Percentiles rank a stretch among this genome's conserved stretches.
Evolutionary conservation across 23 tunicate species (phyloP).

Genomic region (Halocynthia aurantium): DNA sequence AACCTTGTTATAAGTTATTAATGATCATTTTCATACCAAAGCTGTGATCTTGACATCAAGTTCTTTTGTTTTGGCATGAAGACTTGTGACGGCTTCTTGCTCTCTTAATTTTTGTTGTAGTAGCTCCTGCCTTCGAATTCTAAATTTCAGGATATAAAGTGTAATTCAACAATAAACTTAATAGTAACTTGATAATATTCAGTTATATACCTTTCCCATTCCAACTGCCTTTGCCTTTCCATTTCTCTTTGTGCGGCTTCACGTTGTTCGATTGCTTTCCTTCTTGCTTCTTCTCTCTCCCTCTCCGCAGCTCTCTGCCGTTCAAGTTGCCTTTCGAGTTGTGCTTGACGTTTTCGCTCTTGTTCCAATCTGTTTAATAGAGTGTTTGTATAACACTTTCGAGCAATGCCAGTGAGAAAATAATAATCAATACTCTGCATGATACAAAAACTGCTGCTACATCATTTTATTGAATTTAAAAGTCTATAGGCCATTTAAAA

Average conservation of each 20-base stretch:
- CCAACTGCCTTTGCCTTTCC: slow-evolving; percentile 79
- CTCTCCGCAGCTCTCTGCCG: slow-evolving; percentile 62
- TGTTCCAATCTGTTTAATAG: slow-evolving; percentile 52
- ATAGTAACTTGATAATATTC: no score
- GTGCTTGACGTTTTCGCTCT: slow-evolving; percentile 62
- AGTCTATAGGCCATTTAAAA: no score
- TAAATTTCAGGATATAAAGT: not conserved
- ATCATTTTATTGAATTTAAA: no score
- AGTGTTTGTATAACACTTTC: no score
- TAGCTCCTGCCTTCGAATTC: slow-evolving; percentile 65
- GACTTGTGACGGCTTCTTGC: slow-evolving; percentile 72
- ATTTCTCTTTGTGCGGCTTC: slow-evolving; percentile 87
- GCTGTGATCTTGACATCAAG: slow-evolving; percentile 68
- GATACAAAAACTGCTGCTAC: no score
- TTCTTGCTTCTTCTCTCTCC: slow-evolving; percentile 77
- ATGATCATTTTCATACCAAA: slow-evolving; percentile 22
- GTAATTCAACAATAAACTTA: no score
- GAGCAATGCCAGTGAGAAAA: no score
- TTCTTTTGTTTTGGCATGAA: slow-evolving; percentile 75
- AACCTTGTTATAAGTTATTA: not conserved
- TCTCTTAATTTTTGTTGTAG: slow-evolving; percentile 66
- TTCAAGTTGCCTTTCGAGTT: slow-evolving; percentile 60
- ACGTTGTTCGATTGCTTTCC: slow-evolving; percentile 75
- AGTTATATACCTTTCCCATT: slow-evolving; percentile 68
- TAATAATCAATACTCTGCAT: no score